A percentile compares a stretch with the other conserved stretches of the same genome.
Conservation (phyloP, 2,888 invertebrate species). For the Trachelus iudaicus region DNA sequence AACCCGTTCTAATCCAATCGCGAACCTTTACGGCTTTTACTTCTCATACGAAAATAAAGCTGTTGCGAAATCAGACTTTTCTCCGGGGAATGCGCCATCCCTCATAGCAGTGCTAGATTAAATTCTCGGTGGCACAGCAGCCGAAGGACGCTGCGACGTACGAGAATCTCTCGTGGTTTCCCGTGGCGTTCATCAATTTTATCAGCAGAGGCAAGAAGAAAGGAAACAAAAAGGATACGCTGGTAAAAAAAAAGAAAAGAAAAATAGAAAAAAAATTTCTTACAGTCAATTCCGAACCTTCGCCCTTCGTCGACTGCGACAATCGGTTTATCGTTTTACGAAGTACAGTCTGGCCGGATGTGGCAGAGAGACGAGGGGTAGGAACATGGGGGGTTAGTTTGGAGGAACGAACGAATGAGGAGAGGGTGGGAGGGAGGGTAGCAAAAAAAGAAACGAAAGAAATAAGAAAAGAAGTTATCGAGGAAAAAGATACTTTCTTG, state of each 20-base stretch:
- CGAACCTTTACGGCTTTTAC: neutral
- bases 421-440: constrained; percentile 19
- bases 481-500: constrained; percentile 38
- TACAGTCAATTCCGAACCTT: neutral
- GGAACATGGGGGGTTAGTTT: neutral
- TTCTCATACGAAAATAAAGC: neutral
- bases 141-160: neutral
- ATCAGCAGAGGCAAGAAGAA: constrained; percentile 1
- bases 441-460: constrained; percentile 17
- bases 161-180: neutral
- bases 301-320: constrained; percentile 34
- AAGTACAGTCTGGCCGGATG: neutral
- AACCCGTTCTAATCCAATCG: neutral
- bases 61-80: neutral
- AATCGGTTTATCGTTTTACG: constrained; percentile 42
- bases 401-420: constrained; percentile 2
- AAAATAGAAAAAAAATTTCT: neutral
- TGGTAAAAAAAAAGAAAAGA: neutral
- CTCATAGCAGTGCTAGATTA: neutral
- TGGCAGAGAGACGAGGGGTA: neutral
- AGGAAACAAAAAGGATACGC: neutral
- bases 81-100: neutral
- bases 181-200: neutral
- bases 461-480: constrained; percentile 32
- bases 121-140: neutral